Evolutionary conservation across 2,113 vertebrate species (phyloP), one percentile per base, ranked within the genome.

Genomic region (Osmerus mordax): DNA sequence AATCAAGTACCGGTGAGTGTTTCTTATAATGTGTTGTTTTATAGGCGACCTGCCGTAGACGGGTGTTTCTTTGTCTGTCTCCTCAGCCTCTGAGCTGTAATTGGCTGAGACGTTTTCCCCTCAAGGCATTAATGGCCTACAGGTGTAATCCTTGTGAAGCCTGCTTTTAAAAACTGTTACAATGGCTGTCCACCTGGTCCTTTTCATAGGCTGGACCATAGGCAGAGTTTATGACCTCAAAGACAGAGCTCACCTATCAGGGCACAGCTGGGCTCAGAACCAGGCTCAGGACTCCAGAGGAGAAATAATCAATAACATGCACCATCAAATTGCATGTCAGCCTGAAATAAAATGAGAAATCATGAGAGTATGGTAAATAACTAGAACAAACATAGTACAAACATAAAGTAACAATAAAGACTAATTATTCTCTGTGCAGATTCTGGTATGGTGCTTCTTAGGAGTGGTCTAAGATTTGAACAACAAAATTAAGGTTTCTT

Each of bases 41-140:
- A 62, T 36, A n/a, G 29, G 29, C 28, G 7, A 32, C 28, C 29
- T 19, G 62, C 23, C 15, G 16, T 21, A 36, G 25, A 15, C 61
- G 32, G 21, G 36, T 12, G 18, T 60, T 54, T 63, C 19, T 70
- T 67, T 76, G 55, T 53, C 61, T 69, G 63, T 70, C 64, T 75
- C 74, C 62, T 72, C 76, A 74, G 59, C 36, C 74, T 73, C 79
- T 47, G 61, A 59, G 76, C 77, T 65, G 61, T 78, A 78, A 80
- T 72, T 78, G 69, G 76, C 54, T 71, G 56, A 77, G 82, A 64
- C 78, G 76, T 78, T 86, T 60, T 76, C 47, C 78, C 81, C 75
- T 75, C 67, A 80, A 78, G 60, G 56, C 78, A 80, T 77, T 86
- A 86, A 84, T 84, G 66, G 78, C 72, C 74, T 66, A 67, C 80